A percentile compares a stretch with the other conserved stretches of the same genome.
Evolutionary conservation across 2,888 invertebrate genomes (phyloP).

Genomic region (Melitaea athalia): DNA sequence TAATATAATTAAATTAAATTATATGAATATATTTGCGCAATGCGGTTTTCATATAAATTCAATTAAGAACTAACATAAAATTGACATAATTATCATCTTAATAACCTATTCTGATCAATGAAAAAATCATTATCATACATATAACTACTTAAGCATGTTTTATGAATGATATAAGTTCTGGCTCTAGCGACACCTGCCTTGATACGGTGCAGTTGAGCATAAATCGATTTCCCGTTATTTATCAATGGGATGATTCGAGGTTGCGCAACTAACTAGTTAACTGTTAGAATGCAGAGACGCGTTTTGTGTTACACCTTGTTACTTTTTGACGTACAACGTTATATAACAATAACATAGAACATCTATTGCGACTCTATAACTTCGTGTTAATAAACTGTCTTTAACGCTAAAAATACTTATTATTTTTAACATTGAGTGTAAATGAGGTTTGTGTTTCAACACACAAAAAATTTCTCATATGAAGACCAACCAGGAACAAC

Average conservation of each 20-base stretch:
- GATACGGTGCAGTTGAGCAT: conserved; percentile 30
- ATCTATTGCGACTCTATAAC: no score
- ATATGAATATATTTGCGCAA: not conserved
- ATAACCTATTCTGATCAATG: conserved; percentile 31
- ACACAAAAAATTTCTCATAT: not conserved
- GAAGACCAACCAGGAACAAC: not conserved
- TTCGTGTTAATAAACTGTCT: no score
- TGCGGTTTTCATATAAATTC: not conserved
- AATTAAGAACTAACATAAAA: conserved; percentile 1
- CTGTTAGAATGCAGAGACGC: conserved; percentile 22
- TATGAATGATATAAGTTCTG: conserved; percentile 36
- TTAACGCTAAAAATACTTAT: no score
- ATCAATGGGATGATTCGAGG: conserved; percentile 40
- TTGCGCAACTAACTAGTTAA: conserved; percentile 38
- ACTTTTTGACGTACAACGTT: conserved; percentile 1
- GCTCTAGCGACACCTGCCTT: conserved; percentile 35
- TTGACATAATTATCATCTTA: conserved; percentile 8
- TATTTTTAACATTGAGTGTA: no score
- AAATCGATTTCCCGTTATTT: conserved; percentile 40
- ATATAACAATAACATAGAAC: not conserved
- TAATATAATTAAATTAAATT: not conserved
- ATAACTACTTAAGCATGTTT: conserved; percentile 30
- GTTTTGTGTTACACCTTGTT: conserved; percentile 31
- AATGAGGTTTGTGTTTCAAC: no score
- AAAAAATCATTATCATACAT: conserved; percentile 26